These are phyloP conservation scores for Patella depressa DNA, from an alignment of 2,888 invertebrate genomes.

Conservation along the genomic window DNA sequence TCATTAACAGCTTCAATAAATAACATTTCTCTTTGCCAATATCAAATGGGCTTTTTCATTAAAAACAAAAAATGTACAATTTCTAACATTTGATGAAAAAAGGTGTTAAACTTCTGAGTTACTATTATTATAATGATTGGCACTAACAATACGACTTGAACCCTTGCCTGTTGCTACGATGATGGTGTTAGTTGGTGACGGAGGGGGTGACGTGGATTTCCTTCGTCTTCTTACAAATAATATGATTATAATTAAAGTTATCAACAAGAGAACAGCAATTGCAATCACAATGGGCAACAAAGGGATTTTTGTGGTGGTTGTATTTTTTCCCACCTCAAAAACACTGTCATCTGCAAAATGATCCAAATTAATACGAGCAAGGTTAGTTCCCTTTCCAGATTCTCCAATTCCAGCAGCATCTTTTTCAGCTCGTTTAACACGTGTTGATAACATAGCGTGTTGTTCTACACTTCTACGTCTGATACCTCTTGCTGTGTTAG, in stretches of 20 bases:
- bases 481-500: conserved; percentile 36
- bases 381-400: conserved; percentile 59
- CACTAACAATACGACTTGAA: conserved; percentile 33
- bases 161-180: conserved; percentile 49
- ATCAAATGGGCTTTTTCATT: too few species aligned
- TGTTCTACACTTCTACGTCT: conserved; percentile 36
- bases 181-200: conserved; percentile 58
- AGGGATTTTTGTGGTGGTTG: conserved; percentile 36
- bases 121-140: conserved; percentile 32
- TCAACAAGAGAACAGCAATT: conserved; percentile 47
- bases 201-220: conserved; percentile 56
- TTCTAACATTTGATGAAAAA: neutral
- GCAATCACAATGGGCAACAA: conserved; percentile 54
- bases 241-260: conserved; percentile 46
- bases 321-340: conserved; percentile 43
- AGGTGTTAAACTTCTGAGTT: conserved; percentile 38
- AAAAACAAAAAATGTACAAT: too few species aligned
- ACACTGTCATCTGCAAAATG: conserved; percentile 35
- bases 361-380: conserved; percentile 52
- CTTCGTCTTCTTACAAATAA: conserved; percentile 48
- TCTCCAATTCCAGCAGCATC: conserved; percentile 48
- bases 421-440: conserved; percentile 13
- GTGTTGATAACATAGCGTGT: conserved; percentile 7
- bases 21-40: too few species aligned
- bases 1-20: too few species aligned